Conservation (phyloP, 1,140 invertebrate genomes). For the Heliothis subflexa region DNA sequence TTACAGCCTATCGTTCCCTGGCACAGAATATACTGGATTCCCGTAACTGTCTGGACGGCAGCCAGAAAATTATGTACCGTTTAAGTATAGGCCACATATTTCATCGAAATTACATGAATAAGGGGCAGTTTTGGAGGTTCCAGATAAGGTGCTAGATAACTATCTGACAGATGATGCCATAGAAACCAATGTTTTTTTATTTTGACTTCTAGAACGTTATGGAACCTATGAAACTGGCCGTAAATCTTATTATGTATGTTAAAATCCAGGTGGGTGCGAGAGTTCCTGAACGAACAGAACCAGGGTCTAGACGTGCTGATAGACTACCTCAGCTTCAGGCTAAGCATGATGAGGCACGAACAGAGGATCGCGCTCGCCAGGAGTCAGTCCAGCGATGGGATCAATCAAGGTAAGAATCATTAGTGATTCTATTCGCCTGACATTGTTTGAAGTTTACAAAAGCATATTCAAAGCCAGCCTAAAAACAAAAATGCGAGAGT, state of each 20-base stretch:
- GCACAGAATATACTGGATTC: conserved; percentile 4
- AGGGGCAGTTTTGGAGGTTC: no score
- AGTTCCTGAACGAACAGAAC: conserved; percentile 98
- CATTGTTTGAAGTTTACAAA: no score
- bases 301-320: conserved; percentile 98
- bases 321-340: conserved; percentile 97
- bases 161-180: no score
- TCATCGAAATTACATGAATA: conserved; percentile 2
- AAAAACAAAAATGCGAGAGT: no score
- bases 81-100: conserved; percentile 20
- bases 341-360: conserved; percentile 96
- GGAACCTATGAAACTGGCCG: background rate
- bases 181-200: no score
- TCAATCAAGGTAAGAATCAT: conserved; percentile 80
- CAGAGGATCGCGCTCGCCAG: conserved; percentile 91
- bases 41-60: conserved; percentile 10
- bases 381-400: conserved; percentile 90
- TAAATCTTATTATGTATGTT: background rate
- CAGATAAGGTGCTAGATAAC: no score
- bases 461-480: no score
- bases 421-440: no score
- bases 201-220: no score
- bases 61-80: conserved; percentile 28
- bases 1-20: background rate
- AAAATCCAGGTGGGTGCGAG: conserved; percentile 96